phyloP scores from a whole-genome alignment of 2,888 invertebrate genomes.

The Napeogenes inachia region DNA sequence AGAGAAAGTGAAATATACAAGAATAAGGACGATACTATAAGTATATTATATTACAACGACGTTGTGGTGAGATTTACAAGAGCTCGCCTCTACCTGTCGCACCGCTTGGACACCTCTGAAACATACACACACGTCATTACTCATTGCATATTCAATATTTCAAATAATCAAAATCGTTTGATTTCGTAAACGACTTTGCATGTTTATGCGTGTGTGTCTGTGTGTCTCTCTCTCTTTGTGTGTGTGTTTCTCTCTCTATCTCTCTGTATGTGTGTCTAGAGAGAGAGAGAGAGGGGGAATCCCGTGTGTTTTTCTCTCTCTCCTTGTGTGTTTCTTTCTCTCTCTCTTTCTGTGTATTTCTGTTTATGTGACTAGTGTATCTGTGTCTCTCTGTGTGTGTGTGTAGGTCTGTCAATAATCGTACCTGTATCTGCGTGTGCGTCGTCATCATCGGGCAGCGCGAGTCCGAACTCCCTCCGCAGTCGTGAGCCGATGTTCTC shows the following conservation, averaged over 20 bases:
- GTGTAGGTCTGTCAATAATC: conserved; percentile 27
- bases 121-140: conserved; percentile 23
- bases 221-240: neutral
- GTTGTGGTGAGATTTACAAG: conserved; percentile 56
- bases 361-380: neutral
- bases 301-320: too few relatives aligned
- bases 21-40: neutral
- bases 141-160: conserved; percentile 31
- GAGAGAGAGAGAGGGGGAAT: too few relatives aligned
- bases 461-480: conserved; percentile 87
- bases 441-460: conserved; percentile 82
- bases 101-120: conserved; percentile 44
- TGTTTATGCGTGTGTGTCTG: neutral
- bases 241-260: too few relatives aligned
- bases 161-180: neutral
- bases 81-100: conserved; percentile 57
- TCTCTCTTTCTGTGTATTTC: neutral
- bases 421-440: conserved; percentile 46
- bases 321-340: too few relatives aligned
- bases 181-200: conserved; percentile 29
- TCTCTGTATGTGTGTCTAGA: conserved; percentile 31
- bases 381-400: conserved; percentile 24
- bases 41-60: conserved; percentile 48
- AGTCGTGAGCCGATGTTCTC: conserved; percentile 92
- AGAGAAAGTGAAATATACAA: conserved; percentile 67